Conservation (phyloP, 2,797 vertebrate species). For the Gambusia yucatana region DNA sequence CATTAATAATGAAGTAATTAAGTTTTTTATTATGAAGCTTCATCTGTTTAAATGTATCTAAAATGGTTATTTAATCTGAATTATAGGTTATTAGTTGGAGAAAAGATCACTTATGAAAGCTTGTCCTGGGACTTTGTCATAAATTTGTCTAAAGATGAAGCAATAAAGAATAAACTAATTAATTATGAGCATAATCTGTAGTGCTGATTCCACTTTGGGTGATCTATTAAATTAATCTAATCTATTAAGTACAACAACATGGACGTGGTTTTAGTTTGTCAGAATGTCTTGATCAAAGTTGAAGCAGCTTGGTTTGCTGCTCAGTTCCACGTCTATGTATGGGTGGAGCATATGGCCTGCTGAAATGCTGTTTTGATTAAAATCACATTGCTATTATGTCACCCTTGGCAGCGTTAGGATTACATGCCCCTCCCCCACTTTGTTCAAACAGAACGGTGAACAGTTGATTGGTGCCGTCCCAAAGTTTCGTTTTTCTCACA, state of each 20-base stretch:
- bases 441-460: slow-evolving; percentile 55
- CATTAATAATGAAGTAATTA: not conserved
- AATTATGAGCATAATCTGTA: slow-evolving; percentile 11
- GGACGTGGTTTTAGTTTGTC: slow-evolving; percentile 6
- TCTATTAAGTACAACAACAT: slow-evolving; percentile 12
- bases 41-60: not conserved
- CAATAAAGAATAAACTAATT: slow-evolving; percentile 4
- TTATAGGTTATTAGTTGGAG: not conserved
- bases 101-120: not conserved
- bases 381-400: slow-evolving; percentile 81
- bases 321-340: slow-evolving; percentile 45
- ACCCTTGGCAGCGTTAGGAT: slow-evolving; percentile 74
- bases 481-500: slow-evolving; percentile 47
- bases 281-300: slow-evolving; percentile 24
- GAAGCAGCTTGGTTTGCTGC: slow-evolving; percentile 33
- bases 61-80: not conserved
- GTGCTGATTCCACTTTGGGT: slow-evolving; percentile 10
- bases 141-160: not conserved
- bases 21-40: not conserved
- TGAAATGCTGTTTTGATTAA: slow-evolving; percentile 83
- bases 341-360: slow-evolving; percentile 64
- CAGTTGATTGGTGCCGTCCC: slow-evolving; percentile 42
- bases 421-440: slow-evolving; percentile 62
- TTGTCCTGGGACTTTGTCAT: slow-evolving; percentile 2
- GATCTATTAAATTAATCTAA: slow-evolving; percentile 8